phyloP scores from a whole-genome alignment of 2,113 vertebrate species.

The Notarius quadriscutis region DNA sequence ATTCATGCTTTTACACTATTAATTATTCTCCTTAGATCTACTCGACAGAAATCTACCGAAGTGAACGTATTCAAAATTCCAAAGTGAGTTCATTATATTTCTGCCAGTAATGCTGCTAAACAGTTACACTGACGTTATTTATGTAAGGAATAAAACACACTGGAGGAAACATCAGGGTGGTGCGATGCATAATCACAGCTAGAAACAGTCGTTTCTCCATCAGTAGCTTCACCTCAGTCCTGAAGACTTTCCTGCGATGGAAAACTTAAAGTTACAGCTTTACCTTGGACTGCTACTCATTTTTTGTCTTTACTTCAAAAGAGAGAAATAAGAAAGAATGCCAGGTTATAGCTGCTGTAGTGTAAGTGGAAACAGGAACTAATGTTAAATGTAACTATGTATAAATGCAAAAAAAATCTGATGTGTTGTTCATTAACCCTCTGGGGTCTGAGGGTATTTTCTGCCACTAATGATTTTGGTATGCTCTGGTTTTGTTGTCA shows the following conservation, averaged over 20 bases:
- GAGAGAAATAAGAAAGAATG: neutral
- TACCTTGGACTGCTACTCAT: neutral
- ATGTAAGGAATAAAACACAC: too few relatives aligned
- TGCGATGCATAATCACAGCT: too few relatives aligned
- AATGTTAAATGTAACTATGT: neutral
- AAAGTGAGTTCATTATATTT: neutral
- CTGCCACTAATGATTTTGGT: too few relatives aligned
- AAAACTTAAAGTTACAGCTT: neutral
- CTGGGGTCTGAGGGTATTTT: too few relatives aligned
- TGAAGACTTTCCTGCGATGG: neutral
- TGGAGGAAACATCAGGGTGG: too few relatives aligned
- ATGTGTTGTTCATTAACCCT: neutral
- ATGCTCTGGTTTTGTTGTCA: too few relatives aligned
- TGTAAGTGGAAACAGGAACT: neutral
- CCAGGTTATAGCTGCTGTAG: neutral
- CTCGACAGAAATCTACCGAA: neutral
- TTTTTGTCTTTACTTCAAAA: neutral
- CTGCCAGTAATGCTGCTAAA: neutral
- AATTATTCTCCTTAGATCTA: neutral
- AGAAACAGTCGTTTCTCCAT: neutral
- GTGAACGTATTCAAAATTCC: neutral
- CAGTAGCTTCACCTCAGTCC: neutral
- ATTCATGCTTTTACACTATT: neutral
- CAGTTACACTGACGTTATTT: too few relatives aligned
- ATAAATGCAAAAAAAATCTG: neutral